phyloP scores from a whole-genome alignment of 2,888 invertebrate species.

The Ctenicera cuprea region DNA sequence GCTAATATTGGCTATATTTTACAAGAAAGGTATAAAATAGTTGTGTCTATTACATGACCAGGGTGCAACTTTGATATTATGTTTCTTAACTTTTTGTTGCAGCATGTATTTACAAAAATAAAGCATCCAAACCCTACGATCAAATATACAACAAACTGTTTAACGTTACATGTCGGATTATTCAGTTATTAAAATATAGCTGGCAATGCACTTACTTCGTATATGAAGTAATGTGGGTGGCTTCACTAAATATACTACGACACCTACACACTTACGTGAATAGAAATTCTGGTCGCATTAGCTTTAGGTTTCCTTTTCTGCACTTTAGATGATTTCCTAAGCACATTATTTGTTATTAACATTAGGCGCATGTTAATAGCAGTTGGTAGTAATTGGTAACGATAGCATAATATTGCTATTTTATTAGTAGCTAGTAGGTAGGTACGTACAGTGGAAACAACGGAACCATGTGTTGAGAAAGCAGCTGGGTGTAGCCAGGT shows the following conservation, averaged over 20 bases:
- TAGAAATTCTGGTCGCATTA: not conserved
- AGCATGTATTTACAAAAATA: too few relatives aligned
- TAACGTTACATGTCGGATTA: not conserved
- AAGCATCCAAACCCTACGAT: too few relatives aligned
- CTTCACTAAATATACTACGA: constrained; percentile 17
- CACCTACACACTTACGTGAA: constrained; percentile 5
- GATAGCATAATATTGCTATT: not conserved
- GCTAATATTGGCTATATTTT: too few relatives aligned
- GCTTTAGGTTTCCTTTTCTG: not conserved
- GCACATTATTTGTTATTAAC: not conserved
- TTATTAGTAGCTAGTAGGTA: too few relatives aligned
- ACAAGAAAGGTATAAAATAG: too few relatives aligned
- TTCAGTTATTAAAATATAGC: not conserved
- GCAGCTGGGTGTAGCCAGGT: constrained; percentile 63
- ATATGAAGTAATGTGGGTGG: constrained; percentile 2
- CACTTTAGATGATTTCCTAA: too few relatives aligned
- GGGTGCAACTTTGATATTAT: too few relatives aligned
- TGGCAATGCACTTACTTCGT: not conserved
- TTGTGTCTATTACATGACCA: too few relatives aligned
- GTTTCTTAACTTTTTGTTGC: too few relatives aligned
- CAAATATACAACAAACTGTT: too few relatives aligned
- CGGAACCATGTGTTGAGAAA: constrained; percentile 57
- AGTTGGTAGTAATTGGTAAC: constrained; percentile 12
- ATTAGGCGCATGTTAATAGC: constrained; percentile 4
- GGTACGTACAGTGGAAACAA: constrained; percentile 26